Base-by-base conservation (phyloP, 2,888 invertebrate species). In the Lymantria monacha region DNA sequence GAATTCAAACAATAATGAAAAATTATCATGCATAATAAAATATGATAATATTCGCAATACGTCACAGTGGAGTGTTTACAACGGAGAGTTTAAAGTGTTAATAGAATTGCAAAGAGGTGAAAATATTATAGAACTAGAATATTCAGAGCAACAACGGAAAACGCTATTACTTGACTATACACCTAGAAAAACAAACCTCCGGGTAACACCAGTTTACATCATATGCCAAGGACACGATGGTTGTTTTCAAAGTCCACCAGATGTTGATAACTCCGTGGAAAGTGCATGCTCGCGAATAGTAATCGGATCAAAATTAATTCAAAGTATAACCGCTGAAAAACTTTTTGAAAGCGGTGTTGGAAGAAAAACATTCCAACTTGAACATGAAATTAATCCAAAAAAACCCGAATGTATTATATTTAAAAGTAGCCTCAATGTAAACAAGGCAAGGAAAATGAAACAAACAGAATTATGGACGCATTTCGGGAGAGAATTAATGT, bases 251-350 rank as follows among this genome's bases (percentile, higher is more conserved):
- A 90, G 94, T 55, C 94, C 95, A 0, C 81, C 85, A 13, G 90
- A 91, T 33, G 87, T 93, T 59, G 93, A 95, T 62, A 93, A 93
- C 72, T 93, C 94, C 1, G 88, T 94, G 14, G 93, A 94, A 74
- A 95, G 94, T 80, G 97, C 96, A 13, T 94, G 95, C 66, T 90
- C 93, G 36, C 93, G 96, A 70, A 96, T 98, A 69, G 92, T 94
- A 49, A 83, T 97, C 7, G 95, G 96, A 44, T 93, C 96, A 10
- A 94, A 96, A 72, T 87, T 98, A 46, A 93, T 98, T 55, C 98
- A 98, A 86, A 94, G 95, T 53, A 90, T 98, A 62, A 95, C 96
- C 57, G 97, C 97, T 0, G 97, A 98, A 82, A 98, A 97, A 81
- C 85, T 98, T 22, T 92, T 93, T 61, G 96, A 97, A 79, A 94